These are phyloP conservation scores for Junco hyemalis DNA, from an alignment of 2,113 vertebrate species.

Conservation along the genomic window DNA sequence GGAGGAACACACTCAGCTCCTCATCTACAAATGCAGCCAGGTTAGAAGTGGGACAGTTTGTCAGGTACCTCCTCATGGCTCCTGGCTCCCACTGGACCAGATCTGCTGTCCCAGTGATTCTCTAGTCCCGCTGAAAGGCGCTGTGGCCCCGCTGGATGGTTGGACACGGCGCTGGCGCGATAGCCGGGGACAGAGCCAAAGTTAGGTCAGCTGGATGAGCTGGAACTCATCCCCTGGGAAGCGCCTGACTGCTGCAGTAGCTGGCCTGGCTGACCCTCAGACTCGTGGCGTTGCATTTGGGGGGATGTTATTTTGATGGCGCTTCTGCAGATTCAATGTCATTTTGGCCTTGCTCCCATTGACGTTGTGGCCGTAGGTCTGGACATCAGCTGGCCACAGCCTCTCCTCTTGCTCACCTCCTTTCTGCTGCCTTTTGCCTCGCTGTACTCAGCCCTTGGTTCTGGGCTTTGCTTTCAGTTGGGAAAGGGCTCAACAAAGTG, in stretches of 20 bases:
- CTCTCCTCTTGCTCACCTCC: background rate
- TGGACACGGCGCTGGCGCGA: fast-evolving
- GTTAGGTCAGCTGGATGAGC: background rate
- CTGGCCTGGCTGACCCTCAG: background rate
- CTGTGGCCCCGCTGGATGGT: fast-evolving
- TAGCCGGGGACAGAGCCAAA: background rate
- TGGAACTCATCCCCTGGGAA: background rate
- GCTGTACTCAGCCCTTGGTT: background rate
- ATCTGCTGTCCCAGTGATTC: background rate
- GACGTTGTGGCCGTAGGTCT: background rate
- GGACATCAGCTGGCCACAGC: background rate
- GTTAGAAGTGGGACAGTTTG: background rate
- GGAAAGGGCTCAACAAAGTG: background rate
- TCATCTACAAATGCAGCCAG: background rate
- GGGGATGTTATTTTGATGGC: background rate
- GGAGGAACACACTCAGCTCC: fast-evolving
- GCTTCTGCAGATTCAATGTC: background rate
- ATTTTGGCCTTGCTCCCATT: background rate
- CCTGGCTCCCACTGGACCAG: fast-evolving
- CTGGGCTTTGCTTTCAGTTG: background rate
- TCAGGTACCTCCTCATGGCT: background rate
- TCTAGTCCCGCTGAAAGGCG: fast-evolving
- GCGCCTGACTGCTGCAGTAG: background rate
- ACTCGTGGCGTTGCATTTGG: fast-evolving
- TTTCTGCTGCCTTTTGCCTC: background rate